Evolutionary conservation across 2,888 invertebrate genomes (phyloP), one percentile per base, ranked within the genome.

Genomic region (Agrochola macilenta): DNA sequence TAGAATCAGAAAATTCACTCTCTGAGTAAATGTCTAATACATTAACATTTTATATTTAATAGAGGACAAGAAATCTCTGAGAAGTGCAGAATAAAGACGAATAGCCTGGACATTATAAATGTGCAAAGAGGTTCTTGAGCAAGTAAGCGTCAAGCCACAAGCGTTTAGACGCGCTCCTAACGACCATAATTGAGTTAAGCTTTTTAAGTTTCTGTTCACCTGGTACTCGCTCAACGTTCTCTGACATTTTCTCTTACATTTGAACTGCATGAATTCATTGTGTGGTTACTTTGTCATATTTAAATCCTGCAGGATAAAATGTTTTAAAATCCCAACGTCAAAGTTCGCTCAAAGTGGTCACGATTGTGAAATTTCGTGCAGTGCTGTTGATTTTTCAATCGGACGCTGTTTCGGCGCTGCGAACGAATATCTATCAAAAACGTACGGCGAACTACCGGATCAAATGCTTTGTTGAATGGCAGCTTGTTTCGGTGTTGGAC

Each of bases 121-220:
- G 87, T 84, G 89, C 85, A 84, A 89, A 90, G 91, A 91, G 90
- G 88, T 91, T 85, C 89, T 91, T 78, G 83, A 88, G 85, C 89
- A 87, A 88, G 89, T 83, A 87, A 90, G 89, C 92, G 91, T 90
- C 88, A 90, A 91, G 91, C 91, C 90, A 82, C 90, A 84, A 84
- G 86, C 88, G 88, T 87, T 90, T 89, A 89, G 77, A 63, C 84
- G 89, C 87, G 81, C 79, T 84, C 82, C 78, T 84, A 89, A 88
- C 90, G 89, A 74, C 90, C 86, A 87, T 93, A 93, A 94, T 94
- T 91, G 90, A 92, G 91, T 93, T 93, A 93, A 92, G 92, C 91
- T 92, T 90, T 94, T 92, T 90, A 90, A 85, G 85, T 85, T 87
- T 80, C 90, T 92, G 90, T 87, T 89, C 88, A 89, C 91, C 90